Evolutionary conservation across 35 echinoderm and acorn worm genomes (phyloP).

Genomic region (Apostichopus japonicus): DNA sequence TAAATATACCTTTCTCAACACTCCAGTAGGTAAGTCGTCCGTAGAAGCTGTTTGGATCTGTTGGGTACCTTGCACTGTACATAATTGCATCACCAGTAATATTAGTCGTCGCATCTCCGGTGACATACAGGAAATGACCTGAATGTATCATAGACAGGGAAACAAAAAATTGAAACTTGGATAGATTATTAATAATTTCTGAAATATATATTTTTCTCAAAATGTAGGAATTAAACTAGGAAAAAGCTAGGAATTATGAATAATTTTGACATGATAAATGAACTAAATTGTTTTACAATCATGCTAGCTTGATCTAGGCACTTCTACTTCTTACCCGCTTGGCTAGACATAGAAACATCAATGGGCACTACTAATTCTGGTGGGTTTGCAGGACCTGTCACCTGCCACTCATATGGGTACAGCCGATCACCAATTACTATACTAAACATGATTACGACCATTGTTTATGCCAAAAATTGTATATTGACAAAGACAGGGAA

Average conservation of each 20-base stretch:
- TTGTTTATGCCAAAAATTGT: too few relatives aligned
- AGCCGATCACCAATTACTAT: background rate
- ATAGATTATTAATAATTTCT: too few relatives aligned
- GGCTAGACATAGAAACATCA: background rate
- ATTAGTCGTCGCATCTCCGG: background rate
- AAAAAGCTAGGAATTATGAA: too few relatives aligned
- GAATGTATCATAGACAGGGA: background rate
- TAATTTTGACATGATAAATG: too few relatives aligned
- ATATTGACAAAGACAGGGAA: too few relatives aligned
- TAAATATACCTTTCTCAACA: constrained; percentile 30
- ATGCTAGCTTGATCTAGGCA: too few relatives aligned
- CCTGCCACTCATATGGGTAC: background rate
- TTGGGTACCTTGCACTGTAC: constrained; percentile 1
- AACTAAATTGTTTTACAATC: background rate
- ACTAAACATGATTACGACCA: too few relatives aligned
- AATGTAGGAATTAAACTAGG: too few relatives aligned
- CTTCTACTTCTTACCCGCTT: background rate
- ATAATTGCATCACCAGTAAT: background rate
- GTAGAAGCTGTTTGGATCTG: constrained; percentile 2
- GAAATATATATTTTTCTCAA: too few relatives aligned
- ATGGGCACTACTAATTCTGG: background rate
- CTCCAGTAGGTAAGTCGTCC: constrained; percentile 16
- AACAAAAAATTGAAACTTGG: too few relatives aligned
- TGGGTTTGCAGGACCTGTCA: background rate
- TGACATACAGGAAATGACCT: constrained; percentile 48